Percentiles rank a stretch among this genome's conserved stretches.
Evolutionary conservation across 2,113 vertebrate species (phyloP).

Genomic region (Loxodonta africana): DNA sequence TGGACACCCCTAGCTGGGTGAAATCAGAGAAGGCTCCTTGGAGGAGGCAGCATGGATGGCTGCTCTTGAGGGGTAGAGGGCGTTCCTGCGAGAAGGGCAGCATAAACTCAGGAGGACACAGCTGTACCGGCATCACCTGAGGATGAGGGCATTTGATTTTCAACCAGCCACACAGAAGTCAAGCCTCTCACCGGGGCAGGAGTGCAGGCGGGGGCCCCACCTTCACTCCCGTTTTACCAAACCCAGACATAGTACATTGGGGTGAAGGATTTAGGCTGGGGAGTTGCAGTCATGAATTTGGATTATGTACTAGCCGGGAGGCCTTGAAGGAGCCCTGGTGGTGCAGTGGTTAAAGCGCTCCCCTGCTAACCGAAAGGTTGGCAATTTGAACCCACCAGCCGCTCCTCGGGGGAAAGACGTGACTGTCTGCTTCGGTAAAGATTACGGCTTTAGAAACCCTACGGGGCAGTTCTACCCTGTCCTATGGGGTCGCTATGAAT

Average conservation of each 20-base stretch:
- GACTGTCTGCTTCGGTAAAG: too few species aligned
- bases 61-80: background rate
- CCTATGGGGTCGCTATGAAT: too few species aligned
- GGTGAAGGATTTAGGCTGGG: background rate
- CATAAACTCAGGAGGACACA: background rate
- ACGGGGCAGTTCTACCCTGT: too few species aligned
- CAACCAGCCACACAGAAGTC: background rate
- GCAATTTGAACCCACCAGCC: too few species aligned
- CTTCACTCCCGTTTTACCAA: too few species aligned
- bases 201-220: background rate
- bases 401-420: too few species aligned
- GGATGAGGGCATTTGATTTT: fast-evolving
- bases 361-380: too few species aligned
- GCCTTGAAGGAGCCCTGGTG: too few species aligned
- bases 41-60: background rate
- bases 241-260: fast-evolving
- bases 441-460: too few species aligned
- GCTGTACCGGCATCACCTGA: fast-evolving
- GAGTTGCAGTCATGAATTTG: background rate
- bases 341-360: too few species aligned
- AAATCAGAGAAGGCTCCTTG: background rate
- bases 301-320: background rate
- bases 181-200: background rate
- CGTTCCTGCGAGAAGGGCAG: background rate
- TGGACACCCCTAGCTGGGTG: background rate